Base-by-base conservation (phyloP, 1,140 invertebrate species). In the Danaus plexippus region DNA sequence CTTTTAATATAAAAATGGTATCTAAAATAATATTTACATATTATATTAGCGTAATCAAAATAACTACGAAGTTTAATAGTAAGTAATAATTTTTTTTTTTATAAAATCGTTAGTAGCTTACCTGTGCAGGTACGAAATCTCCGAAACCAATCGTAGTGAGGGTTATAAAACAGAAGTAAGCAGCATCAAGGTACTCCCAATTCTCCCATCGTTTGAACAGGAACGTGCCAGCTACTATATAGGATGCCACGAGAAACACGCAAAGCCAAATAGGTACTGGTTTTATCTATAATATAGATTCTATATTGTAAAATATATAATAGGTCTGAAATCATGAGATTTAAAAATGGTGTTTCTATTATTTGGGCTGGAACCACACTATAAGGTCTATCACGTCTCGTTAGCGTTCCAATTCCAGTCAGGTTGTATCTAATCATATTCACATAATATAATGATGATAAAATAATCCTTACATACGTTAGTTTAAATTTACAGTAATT, bases 141-240 rank as follows among this genome's bases (percentile, higher is more conserved):
- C 96, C 96, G 72, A 98, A 98, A 8, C 96, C 97, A 54, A 98
- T 98, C 0, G 96, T 98, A 0, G 96, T 97, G 43, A 98, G 88
- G 0, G 96, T 98, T 58, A 98, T 97, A 84, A 98, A 98, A 81
- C 96, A 98, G 83, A 98, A 98, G 80, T 98, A 98, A 1, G 95
- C 95, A 0, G 96, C 94, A 75, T 98, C 96, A 52, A 97, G 88
- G 69, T 95, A 96, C 0, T 89, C 89, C 97, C 97, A 98, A 43
- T 91, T 88, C 85, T 98, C 96, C 96, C 95, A 93, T 52, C 90
- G 88, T 47, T 90, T 91, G 84, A 98, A 97, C 0, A 97, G 89
- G 57, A 92, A 94, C 1, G 95, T 95, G 2, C 96, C 96, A 0
- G 92, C 94, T 46, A 96, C 89, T 64, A 97, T 97, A 76, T 97